Percentiles rank a stretch among this genome's conserved stretches.
These are phyloP conservation scores for Netelia inedita DNA, from an alignment of 2,888 invertebrate genomes.

Conservation along the genomic window DNA sequence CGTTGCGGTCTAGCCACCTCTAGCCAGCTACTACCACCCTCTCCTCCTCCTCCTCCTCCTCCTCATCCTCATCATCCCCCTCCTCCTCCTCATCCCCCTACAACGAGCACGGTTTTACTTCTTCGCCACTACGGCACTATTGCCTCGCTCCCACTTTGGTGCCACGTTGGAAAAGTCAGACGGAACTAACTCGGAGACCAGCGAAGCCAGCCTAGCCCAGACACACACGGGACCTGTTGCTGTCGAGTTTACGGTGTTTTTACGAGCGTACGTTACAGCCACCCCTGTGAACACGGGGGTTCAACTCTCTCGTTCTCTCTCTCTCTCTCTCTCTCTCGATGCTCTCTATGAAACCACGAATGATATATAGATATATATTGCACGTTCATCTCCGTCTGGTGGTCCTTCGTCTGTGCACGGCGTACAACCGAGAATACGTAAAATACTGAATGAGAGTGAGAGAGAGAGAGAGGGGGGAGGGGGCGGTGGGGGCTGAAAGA, in stretches of 20 bases:
- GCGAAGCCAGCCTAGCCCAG: slow-evolving; percentile 64
- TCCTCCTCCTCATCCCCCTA: background rate
- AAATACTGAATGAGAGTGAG: slow-evolving; percentile 47
- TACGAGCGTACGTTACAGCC: slow-evolving; percentile 84
- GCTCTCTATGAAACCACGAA: slow-evolving; percentile 59
- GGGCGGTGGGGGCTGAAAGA: slow-evolving; percentile 47
- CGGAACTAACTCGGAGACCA: slow-evolving; percentile 38
- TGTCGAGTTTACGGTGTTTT: slow-evolving; percentile 85
- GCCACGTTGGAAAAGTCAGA: slow-evolving; percentile 52
- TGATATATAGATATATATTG: slow-evolving; percentile 14
- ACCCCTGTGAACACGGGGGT: slow-evolving; percentile 81
- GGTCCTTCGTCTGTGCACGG: slow-evolving; percentile 34
- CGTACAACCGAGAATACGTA: slow-evolving; percentile 25
- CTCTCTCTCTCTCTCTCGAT: slow-evolving; percentile 55
- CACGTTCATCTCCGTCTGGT: slow-evolving; percentile 44
- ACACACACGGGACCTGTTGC: slow-evolving; percentile 85
- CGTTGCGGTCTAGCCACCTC: slow-evolving; percentile 44
- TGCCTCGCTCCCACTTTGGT: slow-evolving; percentile 61
- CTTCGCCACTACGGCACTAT: slow-evolving; percentile 62
- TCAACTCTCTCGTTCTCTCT: slow-evolving; percentile 74
- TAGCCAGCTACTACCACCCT: too few relatives aligned
- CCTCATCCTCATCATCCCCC: too few relatives aligned
- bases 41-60: background rate
- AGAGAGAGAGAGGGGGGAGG: slow-evolving; percentile 52
- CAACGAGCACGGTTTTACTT: background rate